These are phyloP conservation scores for Diplodus sargus DNA, from an alignment of 2,797 vertebrate genomes.

Conservation along the genomic window DNA sequence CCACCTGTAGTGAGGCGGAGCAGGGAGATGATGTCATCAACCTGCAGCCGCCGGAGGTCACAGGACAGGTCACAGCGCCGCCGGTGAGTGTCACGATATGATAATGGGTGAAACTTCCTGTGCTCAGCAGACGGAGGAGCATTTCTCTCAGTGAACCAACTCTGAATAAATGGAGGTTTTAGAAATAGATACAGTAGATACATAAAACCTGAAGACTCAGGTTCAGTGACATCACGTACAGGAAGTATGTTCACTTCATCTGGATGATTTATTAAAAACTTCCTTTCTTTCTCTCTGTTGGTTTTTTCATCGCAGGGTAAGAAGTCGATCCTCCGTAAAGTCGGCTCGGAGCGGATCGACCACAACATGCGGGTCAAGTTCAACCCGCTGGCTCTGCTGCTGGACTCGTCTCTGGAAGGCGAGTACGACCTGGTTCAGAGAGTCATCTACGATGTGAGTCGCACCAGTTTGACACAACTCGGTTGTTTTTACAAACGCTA, in stretches of 20 bases:
- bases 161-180: no score
- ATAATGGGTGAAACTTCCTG: no score
- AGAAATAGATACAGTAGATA: no score
- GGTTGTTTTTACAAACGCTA: no score
- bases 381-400: slow-evolving; percentile 93
- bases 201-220: no score
- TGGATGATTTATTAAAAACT: no score
- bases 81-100: slow-evolving; percentile 81
- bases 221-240: no score
- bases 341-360: slow-evolving; percentile 85
- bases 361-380: slow-evolving; percentile 91
- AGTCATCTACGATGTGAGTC: slow-evolving; percentile 94
- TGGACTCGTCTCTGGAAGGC: slow-evolving; percentile 96
- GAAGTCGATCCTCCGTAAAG: slow-evolving; percentile 91
- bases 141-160: no score
- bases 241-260: background rate
- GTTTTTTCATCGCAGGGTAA: slow-evolving; percentile 84
- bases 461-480: no score
- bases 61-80: slow-evolving; percentile 87
- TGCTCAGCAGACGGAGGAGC: no score
- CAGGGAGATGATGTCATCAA: slow-evolving; percentile 82
- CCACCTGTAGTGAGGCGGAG: slow-evolving; percentile 84
- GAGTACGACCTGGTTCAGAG: slow-evolving; percentile 98
- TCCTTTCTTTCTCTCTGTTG: no score
- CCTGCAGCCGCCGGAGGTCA: slow-evolving; percentile 91